Conservation (phyloP, 2,888 invertebrate species). For the Caenorhabditis sp. region DNA sequence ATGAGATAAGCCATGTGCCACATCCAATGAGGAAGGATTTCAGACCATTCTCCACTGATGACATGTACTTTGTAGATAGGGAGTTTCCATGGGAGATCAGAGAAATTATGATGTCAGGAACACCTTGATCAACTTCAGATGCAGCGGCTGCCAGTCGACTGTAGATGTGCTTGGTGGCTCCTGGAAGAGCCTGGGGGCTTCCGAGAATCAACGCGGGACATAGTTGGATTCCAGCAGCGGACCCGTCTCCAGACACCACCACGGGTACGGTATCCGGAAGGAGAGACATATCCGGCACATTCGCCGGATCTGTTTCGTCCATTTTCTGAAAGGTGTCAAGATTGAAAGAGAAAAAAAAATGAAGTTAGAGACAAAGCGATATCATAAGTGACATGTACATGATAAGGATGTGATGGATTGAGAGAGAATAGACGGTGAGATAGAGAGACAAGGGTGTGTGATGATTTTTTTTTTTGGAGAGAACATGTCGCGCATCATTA, state of each 20-base stretch:
- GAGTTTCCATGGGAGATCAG: slow-evolving; percentile 77
- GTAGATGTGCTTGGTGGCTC: slow-evolving; percentile 79
- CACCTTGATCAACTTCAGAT: slow-evolving; percentile 78
- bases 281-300: slow-evolving; percentile 65
- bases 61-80: slow-evolving; percentile 72
- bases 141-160: slow-evolving; percentile 77
- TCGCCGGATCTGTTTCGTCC: slow-evolving; percentile 68
- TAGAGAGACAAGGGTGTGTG: slow-evolving; percentile 31
- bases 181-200: slow-evolving; percentile 73
- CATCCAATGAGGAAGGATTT: slow-evolving; percentile 68
- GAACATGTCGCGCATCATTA: slow-evolving; percentile 59
- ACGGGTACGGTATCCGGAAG: slow-evolving; percentile 69
- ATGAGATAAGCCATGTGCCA: slow-evolving; percentile 75
- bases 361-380: background rate
- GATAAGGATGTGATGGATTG: background rate
- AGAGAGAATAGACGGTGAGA: background rate
- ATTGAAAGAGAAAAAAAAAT: slow-evolving; percentile 14
- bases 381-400: background rate
- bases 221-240: slow-evolving; percentile 66
- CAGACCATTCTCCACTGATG: slow-evolving; percentile 69
- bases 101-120: slow-evolving; percentile 78
- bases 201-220: slow-evolving; percentile 71
- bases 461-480: too few species aligned
- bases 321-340: slow-evolving; percentile 41
- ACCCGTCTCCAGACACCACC: slow-evolving; percentile 62